phyloP scores from a whole-genome alignment of 2,888 invertebrate genomes.

The Lithosia quadra region DNA sequence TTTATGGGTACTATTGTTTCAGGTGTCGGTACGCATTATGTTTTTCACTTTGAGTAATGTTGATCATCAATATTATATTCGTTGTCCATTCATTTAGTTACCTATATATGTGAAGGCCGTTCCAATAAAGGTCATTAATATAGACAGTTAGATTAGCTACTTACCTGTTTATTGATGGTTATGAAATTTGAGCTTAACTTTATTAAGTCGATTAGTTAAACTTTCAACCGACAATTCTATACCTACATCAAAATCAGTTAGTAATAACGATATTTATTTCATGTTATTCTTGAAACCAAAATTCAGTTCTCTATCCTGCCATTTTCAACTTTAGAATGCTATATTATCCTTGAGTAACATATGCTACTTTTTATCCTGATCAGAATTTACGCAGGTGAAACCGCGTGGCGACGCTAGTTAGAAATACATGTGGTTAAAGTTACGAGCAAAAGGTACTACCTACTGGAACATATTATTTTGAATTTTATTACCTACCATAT shows the following conservation, averaged over 20 bases:
- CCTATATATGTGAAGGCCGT: constrained; percentile 46
- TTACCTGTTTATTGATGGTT: constrained; percentile 14
- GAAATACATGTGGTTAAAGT: not conserved
- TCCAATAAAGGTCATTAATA: constrained; percentile 33
- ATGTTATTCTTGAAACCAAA: not conserved
- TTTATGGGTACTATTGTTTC: constrained; percentile 64
- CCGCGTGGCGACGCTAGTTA: too few species aligned
- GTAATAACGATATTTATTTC: not conserved
- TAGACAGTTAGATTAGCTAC: constrained; percentile 13
- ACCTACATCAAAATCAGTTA: not conserved
- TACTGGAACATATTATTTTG: too few species aligned
- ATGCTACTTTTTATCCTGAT: too few species aligned
- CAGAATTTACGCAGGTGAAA: too few species aligned
- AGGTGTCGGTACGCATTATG: constrained; percentile 53
- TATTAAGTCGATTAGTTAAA: not conserved
- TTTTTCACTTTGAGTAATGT: constrained; percentile 55
- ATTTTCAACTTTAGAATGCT: too few species aligned
- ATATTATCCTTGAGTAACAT: too few species aligned
- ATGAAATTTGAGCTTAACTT: constrained; percentile 5
- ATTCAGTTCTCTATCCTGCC: too few species aligned
- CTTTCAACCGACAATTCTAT: not conserved
- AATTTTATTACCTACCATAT: not conserved
- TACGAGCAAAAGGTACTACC: not conserved
- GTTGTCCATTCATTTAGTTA: constrained; percentile 41
- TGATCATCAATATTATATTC: constrained; percentile 45